Percentiles rank a stretch among this genome's conserved stretches.
phyloP scores from a whole-genome alignment of 2,888 invertebrate genomes.

The Lithophane semibrunnea region DNA sequence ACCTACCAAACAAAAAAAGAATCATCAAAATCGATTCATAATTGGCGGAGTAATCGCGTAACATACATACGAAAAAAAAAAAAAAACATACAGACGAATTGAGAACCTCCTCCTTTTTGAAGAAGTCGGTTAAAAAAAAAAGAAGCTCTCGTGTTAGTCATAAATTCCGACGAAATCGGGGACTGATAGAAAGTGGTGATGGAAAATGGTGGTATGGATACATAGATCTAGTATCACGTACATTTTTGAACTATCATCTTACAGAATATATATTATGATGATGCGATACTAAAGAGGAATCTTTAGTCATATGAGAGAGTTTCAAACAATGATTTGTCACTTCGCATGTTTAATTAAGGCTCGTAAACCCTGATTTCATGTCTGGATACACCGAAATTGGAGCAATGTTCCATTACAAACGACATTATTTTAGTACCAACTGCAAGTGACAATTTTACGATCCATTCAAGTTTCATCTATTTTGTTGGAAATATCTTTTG shows the following conservation, averaged over 20 bases:
- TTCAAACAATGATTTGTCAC: constrained; percentile 7
- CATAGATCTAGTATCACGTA: too few relatives aligned
- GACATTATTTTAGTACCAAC: constrained; percentile 40
- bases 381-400: constrained; percentile 41
- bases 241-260: background rate
- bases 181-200: too few relatives aligned
- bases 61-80: too few relatives aligned
- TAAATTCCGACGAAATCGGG: too few relatives aligned
- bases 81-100: too few relatives aligned
- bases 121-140: too few relatives aligned
- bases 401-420: constrained; percentile 54
- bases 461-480: constrained; percentile 38
- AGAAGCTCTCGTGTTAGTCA: too few relatives aligned
- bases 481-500: constrained; percentile 48
- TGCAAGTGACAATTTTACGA: constrained; percentile 51
- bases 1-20: too few relatives aligned
- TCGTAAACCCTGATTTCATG: constrained; percentile 44
- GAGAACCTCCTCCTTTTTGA: too few relatives aligned
- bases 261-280: background rate
- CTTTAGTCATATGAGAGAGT: background rate
- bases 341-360: background rate
- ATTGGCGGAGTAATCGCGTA: too few relatives aligned
- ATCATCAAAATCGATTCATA: too few relatives aligned
- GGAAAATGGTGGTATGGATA: too few relatives aligned
- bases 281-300: background rate